These are phyloP conservation scores for Andrena marginata DNA, from an alignment of 2,888 invertebrate species.

Conservation along the genomic window DNA sequence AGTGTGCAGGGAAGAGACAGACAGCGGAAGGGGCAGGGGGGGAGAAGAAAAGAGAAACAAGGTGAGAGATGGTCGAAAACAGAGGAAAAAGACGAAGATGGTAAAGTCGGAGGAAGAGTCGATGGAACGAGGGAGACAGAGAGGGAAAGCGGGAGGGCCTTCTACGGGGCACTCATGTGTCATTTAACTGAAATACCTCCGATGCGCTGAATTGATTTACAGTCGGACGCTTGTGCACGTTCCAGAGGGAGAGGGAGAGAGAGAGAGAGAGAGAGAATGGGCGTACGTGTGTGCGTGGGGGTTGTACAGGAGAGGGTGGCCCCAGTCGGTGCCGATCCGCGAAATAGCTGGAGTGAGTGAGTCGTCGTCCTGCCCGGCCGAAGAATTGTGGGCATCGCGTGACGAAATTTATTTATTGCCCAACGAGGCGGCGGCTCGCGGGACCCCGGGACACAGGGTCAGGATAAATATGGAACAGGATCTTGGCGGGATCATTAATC, in stretches of 20 bases:
- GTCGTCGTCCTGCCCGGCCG: conserved; percentile 56
- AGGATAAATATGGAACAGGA: conserved; percentile 66
- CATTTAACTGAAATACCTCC: conserved; percentile 84
- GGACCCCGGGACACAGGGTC: conserved; percentile 32
- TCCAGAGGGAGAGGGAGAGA: not conserved
- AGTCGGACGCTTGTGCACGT: conserved; percentile 63
- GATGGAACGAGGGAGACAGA: conserved; percentile 9
- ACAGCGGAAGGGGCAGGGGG: not conserved
- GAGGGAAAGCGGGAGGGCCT: conserved; percentile 29
- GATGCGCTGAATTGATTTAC: conserved; percentile 83
- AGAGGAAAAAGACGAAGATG: conserved; percentile 1
- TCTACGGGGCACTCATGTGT: conserved; percentile 75
- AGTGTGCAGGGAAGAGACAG: not conserved
- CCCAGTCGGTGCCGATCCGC: conserved; percentile 68
- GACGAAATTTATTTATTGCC: conserved; percentile 81
- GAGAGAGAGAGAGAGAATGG: not conserved
- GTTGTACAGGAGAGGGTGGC: conserved; percentile 32
- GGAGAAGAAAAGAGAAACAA: conserved; percentile 5
- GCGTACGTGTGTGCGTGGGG: conserved; percentile 14
- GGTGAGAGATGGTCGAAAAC: not conserved
- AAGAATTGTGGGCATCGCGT: conserved; percentile 80
- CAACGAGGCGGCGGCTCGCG: conserved; percentile 29
- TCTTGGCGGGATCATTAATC: conserved; percentile 56
- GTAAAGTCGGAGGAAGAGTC: not conserved
- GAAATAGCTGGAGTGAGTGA: conserved; percentile 66